These are phyloP conservation scores for Fukomys damarensis DNA, from an alignment of 2,113 vertebrate species.

Conservation along the genomic window DNA sequence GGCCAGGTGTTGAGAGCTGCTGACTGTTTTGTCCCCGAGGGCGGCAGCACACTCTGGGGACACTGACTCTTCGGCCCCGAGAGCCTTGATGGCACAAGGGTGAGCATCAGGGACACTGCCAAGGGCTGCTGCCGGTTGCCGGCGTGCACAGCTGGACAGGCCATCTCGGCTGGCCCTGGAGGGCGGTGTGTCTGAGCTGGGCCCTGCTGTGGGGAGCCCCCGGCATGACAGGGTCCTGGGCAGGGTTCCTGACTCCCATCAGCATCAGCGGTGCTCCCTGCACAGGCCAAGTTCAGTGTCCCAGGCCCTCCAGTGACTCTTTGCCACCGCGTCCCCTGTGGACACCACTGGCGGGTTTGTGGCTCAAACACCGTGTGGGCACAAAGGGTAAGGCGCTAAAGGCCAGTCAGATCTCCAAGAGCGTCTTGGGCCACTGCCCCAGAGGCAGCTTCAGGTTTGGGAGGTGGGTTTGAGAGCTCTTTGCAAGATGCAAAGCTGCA, in stretches of 20 bases:
- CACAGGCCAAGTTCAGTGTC: neutral
- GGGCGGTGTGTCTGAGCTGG: too few relatives aligned
- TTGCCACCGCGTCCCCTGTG: neutral
- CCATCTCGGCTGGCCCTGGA: neutral
- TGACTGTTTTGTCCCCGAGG: neutral
- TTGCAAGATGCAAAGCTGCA: fast-evolving
- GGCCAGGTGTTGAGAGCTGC: neutral
- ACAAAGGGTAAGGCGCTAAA: neutral
- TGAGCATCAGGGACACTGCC: neutral
- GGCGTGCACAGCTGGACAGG: too few relatives aligned
- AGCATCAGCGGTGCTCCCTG: neutral
- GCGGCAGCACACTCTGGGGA: neutral
- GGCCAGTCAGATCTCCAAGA: neutral
- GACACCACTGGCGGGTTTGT: neutral
- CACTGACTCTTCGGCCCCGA: neutral
- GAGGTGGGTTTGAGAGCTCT: neutral
- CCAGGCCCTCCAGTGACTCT: neutral
- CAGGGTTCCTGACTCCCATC: neutral
- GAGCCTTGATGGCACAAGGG: neutral
- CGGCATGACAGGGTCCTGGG: fast-evolving
- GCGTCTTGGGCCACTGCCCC: too few relatives aligned
- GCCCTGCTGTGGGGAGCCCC: neutral
- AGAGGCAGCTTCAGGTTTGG: too few relatives aligned
- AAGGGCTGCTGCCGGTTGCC: neutral
- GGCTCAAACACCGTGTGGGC: neutral